phyloP scores from a whole-genome alignment of 2,113 vertebrate genomes.

The Hystrix cristata region DNA sequence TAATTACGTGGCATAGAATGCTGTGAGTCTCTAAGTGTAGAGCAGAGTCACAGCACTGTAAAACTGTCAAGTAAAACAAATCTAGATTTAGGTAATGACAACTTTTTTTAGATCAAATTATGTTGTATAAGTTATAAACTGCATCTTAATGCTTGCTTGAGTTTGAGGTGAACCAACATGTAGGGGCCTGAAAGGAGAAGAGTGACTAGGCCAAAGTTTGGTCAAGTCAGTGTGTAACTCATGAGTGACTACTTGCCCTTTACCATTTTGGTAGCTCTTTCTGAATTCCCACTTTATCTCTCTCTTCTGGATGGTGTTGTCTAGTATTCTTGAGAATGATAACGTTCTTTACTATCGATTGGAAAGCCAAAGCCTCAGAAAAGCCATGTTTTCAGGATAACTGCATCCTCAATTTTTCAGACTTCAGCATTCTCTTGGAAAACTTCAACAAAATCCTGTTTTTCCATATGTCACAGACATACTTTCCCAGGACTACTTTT shows the following conservation, averaged over 20 bases:
- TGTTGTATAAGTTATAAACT: not conserved
- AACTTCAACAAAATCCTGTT: not conserved
- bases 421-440: not conserved
- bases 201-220: not conserved
- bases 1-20: not conserved
- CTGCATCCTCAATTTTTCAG: not conserved
- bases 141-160: not conserved
- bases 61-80: not conserved
- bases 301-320: not conserved
- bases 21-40: not conserved
- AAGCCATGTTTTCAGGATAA: not conserved
- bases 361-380: not conserved
- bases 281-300: not conserved
- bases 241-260: not conserved
- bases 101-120: not conserved
- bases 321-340: not conserved
- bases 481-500: not conserved
- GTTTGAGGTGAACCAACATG: not conserved
- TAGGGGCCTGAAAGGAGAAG: not conserved
- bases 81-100: not conserved
- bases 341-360: not conserved
- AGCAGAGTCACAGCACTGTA: not conserved
- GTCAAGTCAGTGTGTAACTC: not conserved
- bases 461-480: not conserved
- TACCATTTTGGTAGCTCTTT: not conserved